phyloP scores from a whole-genome alignment of 2,113 vertebrate species.

The Dipodomys merriami region DNA sequence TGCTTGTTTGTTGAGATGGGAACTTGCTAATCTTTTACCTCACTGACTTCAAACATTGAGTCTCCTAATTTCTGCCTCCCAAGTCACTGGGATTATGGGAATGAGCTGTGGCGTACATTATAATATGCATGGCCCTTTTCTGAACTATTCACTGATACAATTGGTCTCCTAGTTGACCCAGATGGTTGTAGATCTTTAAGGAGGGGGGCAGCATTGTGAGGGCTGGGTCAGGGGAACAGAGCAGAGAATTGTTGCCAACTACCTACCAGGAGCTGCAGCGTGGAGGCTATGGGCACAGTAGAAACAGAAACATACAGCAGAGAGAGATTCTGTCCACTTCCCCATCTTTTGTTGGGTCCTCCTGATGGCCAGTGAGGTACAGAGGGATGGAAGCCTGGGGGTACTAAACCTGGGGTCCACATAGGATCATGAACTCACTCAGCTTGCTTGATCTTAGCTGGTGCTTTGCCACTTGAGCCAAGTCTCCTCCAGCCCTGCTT shows the following conservation, averaged over 20 bases:
- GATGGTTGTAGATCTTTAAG: not conserved
- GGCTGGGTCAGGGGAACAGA: not conserved
- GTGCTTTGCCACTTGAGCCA: too few species aligned
- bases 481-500: too few species aligned
- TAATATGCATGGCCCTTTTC: not conserved
- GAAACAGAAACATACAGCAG: not conserved
- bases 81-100: too few species aligned
- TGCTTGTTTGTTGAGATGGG: too few species aligned
- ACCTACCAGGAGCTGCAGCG: too few species aligned
- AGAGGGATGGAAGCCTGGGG: not conserved
- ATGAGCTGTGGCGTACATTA: not conserved
- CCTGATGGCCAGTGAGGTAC: not conserved
- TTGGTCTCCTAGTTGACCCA: not conserved
- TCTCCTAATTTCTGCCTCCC: too few species aligned
- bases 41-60: too few species aligned
- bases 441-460: too few species aligned
- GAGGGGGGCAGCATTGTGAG: not conserved
- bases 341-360: not conserved
- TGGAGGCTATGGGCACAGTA: not conserved
- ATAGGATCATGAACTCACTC: too few species aligned
- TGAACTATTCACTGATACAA: too few species aligned
- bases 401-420: not conserved
- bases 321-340: not conserved
- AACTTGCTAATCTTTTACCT: too few species aligned
- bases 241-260: too few species aligned